A percentile compares a stretch with the other conserved stretches of the same genome.
Evolutionary conservation across 2,113 vertebrate species (phyloP).

Genomic region (Saccopteryx bilineata): DNA sequence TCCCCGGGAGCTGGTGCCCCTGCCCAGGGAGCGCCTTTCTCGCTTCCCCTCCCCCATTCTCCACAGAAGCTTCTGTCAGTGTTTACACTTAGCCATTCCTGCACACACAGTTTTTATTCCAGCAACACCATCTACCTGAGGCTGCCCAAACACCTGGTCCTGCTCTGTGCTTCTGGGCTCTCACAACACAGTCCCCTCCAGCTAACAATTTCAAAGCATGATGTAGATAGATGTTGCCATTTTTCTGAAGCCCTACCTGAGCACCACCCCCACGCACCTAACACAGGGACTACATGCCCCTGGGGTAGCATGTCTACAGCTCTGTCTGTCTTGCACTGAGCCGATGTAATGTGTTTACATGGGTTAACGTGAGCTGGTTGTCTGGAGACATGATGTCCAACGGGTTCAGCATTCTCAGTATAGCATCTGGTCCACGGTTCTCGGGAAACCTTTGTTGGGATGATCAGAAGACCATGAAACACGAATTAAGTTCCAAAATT

Average conservation of each 20-base stretch:
- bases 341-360: fast-evolving
- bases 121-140: too few relatives aligned
- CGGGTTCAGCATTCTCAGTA: fast-evolving
- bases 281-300: too few relatives aligned
- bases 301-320: fast-evolving
- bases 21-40: background rate
- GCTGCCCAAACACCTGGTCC: fast-evolving
- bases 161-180: fast-evolving
- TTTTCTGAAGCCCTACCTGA: background rate
- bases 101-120: background rate
- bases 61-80: background rate
- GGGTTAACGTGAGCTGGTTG: fast-evolving
- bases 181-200: fast-evolving
- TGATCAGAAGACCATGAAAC: too few relatives aligned
- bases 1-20: fast-evolving
- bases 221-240: too few relatives aligned
- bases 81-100: fast-evolving
- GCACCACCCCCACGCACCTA: fast-evolving
- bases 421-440: fast-evolving
- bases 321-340: fast-evolving
- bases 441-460: too few relatives aligned
- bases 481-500: fast-evolving
- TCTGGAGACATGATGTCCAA: fast-evolving
- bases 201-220: background rate
- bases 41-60: background rate